These are phyloP conservation scores for Ennomos quercinarius DNA, from an alignment of 2,888 invertebrate genomes.

Conservation along the genomic window DNA sequence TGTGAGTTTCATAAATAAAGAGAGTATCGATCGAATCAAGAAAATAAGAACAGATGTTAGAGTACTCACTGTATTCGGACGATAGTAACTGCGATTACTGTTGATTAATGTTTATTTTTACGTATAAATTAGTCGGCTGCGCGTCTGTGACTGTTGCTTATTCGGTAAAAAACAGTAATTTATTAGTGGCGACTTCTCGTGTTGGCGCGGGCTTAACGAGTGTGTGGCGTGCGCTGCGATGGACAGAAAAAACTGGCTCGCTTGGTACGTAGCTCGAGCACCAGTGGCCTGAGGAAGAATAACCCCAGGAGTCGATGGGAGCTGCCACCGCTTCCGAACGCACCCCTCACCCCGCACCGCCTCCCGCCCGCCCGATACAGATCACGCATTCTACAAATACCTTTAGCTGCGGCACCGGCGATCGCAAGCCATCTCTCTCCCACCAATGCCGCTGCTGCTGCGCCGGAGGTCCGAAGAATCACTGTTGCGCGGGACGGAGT, in stretches of 20 bases:
- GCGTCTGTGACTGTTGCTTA: slow-evolving; percentile 84
- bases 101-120: slow-evolving; percentile 83
- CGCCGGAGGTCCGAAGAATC: slow-evolving; percentile 63
- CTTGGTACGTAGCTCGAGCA: slow-evolving; percentile 83
- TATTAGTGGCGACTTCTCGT: slow-evolving; percentile 88
- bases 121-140: slow-evolving; percentile 82
- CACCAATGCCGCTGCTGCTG: slow-evolving; percentile 70
- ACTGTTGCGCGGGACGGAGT: slow-evolving; percentile 72
- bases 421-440: slow-evolving; percentile 76
- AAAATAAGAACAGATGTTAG: slow-evolving; percentile 63
- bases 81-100: slow-evolving; percentile 77
- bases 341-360: slow-evolving; percentile 76
- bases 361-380: slow-evolving; percentile 81
- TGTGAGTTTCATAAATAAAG: slow-evolving; percentile 49
- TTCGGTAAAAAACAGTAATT: slow-evolving; percentile 85
- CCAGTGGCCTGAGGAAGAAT: slow-evolving; percentile 86
- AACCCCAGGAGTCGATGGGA: slow-evolving; percentile 86
- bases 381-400: slow-evolving; percentile 86
- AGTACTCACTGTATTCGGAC: slow-evolving; percentile 82
- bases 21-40: slow-evolving; percentile 66
- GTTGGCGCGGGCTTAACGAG: slow-evolving; percentile 87
- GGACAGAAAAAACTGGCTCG: slow-evolving; percentile 87
- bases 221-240: slow-evolving; percentile 86
- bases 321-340: slow-evolving; percentile 84
- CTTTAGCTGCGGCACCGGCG: slow-evolving; percentile 78